Percentiles rank a stretch among this genome's conserved stretches.
phyloP scores from a whole-genome alignment of 1,140 invertebrate genomes.

The Danaus melanippus region DNA sequence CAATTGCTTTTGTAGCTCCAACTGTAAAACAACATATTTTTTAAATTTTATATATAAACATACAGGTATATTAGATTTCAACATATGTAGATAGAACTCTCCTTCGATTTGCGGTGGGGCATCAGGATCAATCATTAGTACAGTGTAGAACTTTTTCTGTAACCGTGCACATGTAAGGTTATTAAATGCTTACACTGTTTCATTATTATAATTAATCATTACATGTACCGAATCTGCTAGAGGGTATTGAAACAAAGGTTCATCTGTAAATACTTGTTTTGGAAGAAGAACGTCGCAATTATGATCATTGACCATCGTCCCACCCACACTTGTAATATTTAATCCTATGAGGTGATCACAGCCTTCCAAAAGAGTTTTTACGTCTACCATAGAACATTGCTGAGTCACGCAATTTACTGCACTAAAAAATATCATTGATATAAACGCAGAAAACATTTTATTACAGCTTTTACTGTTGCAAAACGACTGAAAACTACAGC shows the following conservation, averaged over 20 bases:
- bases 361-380: conserved; percentile 54
- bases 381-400: conserved; percentile 44
- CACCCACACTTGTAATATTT: conserved; percentile 55
- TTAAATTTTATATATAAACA: conserved; percentile 19
- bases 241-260: conserved; percentile 52
- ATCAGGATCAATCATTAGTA: conserved; percentile 56
- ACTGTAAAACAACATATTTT: background rate
- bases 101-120: conserved; percentile 52
- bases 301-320: conserved; percentile 62
- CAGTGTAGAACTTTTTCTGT: conserved; percentile 62
- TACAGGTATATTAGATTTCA: conserved; percentile 62
- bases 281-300: conserved; percentile 64
- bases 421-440: conserved; percentile 19
- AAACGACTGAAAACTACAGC: conserved; percentile 4
- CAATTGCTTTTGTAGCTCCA: background rate
- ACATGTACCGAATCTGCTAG: conserved; percentile 54
- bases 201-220: background rate
- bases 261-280: conserved; percentile 60
- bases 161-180: conserved; percentile 12
- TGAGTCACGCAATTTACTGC: conserved; percentile 19
- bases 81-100: conserved; percentile 56
- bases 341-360: conserved; percentile 54
- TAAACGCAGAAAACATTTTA: background rate
- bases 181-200: too few relatives aligned
- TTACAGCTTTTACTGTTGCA: conserved; percentile 4